Percentiles rank a stretch among this genome's conserved stretches.
These are phyloP conservation scores for Drosophila bocqueti DNA, from an alignment of 1,140 invertebrate genomes.

Conservation along the genomic window DNA sequence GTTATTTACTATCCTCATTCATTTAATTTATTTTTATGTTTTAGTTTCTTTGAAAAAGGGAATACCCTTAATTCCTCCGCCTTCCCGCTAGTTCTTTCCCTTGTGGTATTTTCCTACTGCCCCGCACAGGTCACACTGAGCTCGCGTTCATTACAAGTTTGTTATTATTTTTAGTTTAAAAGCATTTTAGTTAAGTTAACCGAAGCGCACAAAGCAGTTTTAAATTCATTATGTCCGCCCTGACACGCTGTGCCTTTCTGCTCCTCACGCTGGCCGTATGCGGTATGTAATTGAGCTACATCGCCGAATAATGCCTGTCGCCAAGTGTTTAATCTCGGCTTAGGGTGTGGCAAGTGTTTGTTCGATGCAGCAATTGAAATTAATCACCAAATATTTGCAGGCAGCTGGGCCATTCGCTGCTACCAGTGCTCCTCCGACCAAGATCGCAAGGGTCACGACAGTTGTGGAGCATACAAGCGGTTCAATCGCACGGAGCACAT, in stretches of 20 bases:
- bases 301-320: background rate
- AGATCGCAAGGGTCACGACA: slow-evolving; percentile 91
- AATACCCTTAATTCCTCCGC: too few species aligned
- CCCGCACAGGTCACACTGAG: slow-evolving; percentile 24
- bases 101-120: background rate
- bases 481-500: slow-evolving; percentile 93
- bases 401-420: slow-evolving; percentile 88
- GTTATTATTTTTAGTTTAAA: slow-evolving; percentile 49
- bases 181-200: slow-evolving; percentile 40
- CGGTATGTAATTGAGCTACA: slow-evolving; percentile 30
- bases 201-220: slow-evolving; percentile 16
- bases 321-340: slow-evolving; percentile 12
- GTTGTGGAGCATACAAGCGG: slow-evolving; percentile 93
- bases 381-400: slow-evolving; percentile 34
- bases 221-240: slow-evolving; percentile 33
- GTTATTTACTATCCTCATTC: too few species aligned
- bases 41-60: too few species aligned
- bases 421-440: slow-evolving; percentile 95
- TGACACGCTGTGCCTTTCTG: slow-evolving; percentile 50
- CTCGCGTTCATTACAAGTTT: slow-evolving; percentile 26
- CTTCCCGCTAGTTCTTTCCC: too few species aligned
- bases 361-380: slow-evolving; percentile 7
- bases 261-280: slow-evolving; percentile 54
- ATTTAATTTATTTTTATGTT: too few species aligned
- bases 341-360: slow-evolving; percentile 62